Evolutionary conservation across 53 echinoderm and acorn worm genomes (phyloP).

Genomic region (Antedon mediterranea): DNA sequence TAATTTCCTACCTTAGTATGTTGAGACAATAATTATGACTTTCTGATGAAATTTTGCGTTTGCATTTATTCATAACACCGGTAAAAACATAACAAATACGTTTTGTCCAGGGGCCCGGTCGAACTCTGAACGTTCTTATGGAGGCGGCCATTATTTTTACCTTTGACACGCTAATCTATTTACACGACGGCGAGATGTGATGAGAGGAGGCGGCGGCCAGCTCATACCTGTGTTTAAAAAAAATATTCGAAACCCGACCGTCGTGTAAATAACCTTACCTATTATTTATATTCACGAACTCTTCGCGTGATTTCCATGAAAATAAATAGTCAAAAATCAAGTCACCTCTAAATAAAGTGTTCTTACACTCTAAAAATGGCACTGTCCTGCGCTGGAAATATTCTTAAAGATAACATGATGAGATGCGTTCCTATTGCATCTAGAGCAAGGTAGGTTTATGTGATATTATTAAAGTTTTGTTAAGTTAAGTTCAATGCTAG

Average conservation of each 20-base stretch:
- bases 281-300: too few relatives aligned
- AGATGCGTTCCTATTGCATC: background rate
- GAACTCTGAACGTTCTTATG: conserved; percentile 11
- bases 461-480: too few relatives aligned
- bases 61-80: background rate
- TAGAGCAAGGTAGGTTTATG: background rate
- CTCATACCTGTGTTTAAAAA: too few relatives aligned
- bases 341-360: too few relatives aligned
- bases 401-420: background rate
- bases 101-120: background rate
- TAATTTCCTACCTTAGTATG: background rate
- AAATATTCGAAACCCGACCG: too few relatives aligned
- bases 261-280: background rate
- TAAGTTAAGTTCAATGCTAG: too few relatives aligned
- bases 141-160: conserved; percentile 35
- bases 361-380: background rate
- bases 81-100: background rate
- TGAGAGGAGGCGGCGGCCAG: too few relatives aligned
- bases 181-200: too few relatives aligned
- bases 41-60: background rate
- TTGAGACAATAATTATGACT: background rate
- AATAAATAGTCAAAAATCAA: too few relatives aligned
- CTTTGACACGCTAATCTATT: conserved; percentile 2
- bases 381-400: background rate
- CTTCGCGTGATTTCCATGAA: background rate